These are phyloP conservation scores for Muscicapa comitata DNA, from an alignment of 2,797 vertebrate genomes.

Conservation along the genomic window DNA sequence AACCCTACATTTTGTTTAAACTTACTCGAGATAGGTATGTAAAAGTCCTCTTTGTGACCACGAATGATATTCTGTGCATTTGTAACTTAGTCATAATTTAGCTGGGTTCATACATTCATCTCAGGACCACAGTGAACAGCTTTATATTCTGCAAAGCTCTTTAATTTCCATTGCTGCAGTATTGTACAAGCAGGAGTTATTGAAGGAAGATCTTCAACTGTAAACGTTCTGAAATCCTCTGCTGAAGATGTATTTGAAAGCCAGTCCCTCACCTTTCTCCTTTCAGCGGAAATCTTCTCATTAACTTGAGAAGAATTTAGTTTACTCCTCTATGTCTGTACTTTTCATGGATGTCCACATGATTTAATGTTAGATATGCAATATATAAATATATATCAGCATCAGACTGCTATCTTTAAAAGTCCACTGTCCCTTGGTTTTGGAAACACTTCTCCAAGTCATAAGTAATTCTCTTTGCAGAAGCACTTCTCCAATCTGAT, in stretches of 20 bases:
- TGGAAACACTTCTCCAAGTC: neutral
- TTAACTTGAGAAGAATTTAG: neutral
- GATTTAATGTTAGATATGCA: neutral
- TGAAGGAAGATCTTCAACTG: neutral
- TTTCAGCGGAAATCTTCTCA: neutral
- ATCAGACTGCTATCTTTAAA: neutral
- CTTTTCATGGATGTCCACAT: neutral
- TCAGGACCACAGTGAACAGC: neutral
- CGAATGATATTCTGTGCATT: neutral
- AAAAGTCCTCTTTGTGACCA: neutral
- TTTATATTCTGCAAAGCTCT: neutral
- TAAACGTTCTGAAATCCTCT: neutral
- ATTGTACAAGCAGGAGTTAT: neutral
- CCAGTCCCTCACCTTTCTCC: neutral
- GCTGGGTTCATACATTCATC: neutral
- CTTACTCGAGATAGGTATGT: neutral
- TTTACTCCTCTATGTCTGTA: neutral
- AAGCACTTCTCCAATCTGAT: neutral
- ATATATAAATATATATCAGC: neutral
- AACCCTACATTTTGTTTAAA: neutral
- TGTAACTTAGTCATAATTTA: neutral
- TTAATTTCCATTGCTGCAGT: neutral
- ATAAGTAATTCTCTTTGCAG: neutral
- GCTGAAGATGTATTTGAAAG: neutral
- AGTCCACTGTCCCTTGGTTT: neutral